Evolutionary conservation across 2,888 invertebrate species (phyloP), one percentile per base, ranked within the genome.

Genomic region (Ptilodon capucinus): DNA sequence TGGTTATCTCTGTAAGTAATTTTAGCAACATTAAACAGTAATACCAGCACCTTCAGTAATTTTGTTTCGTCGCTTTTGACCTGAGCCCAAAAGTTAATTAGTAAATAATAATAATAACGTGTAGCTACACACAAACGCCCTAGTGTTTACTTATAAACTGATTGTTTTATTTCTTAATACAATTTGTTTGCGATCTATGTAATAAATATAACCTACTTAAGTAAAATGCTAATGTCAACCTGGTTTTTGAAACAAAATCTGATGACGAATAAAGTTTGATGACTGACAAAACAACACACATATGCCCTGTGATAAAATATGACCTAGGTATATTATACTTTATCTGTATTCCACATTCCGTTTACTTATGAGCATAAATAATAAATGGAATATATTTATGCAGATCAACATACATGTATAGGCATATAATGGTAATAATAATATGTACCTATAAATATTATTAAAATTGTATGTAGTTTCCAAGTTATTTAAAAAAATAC

Each of bases 401-500:
- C 56, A 53, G 55, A 42, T 44, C 50, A 43, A 14, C 41, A 48
- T 39, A 42, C 23, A 46, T 48, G 60, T 57, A 60, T 58, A 62
- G 43, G 59, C 23, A 62, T 54, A 45, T 57, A 54, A 57, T 55
- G 35, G 23, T 47, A 38, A 50, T 48, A 54, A 58, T 48, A 57
- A 44, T 42, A n/a, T n/a, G n/a, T n/a, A n/a, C n/a, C n/a, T n/a
- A n/a, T n/a, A n/a, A 30, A 48, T 54, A 54, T 52, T 49, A 56
- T 59, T 59, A 41, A 48, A 54, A 54, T 46, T 54, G 54, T 57
- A 52, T 60, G 63, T 68, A 68, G 64, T 48, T 58, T 57, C 55
- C 61, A 66, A 60, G 50, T 58, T 65, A 57, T 58, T 65, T 57
- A 59, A 70, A 72, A 64, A 62, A 46, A 55, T 62, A 64, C 57